These are phyloP conservation scores for Embiotoca jacksoni DNA, from an alignment of 2,113 vertebrate genomes.

Conservation along the genomic window DNA sequence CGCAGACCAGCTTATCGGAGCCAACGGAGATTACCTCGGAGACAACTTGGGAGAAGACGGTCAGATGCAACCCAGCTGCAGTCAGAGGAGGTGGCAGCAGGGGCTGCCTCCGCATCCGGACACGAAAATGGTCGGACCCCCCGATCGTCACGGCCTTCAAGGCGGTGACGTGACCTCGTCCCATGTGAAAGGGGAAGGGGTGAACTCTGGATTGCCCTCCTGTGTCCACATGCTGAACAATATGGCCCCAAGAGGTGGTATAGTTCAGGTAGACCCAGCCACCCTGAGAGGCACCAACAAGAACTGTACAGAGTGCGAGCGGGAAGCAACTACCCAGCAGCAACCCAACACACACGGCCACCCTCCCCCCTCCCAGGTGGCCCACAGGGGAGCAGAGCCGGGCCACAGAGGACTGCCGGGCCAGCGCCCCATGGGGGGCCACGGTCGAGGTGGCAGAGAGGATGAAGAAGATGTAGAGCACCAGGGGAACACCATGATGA, in stretches of 20 bases:
- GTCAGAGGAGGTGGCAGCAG: slow-evolving; percentile 79
- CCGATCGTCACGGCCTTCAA: slow-evolving; percentile 76
- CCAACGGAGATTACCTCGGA: slow-evolving; percentile 86
- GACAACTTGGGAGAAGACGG: slow-evolving; percentile 83
- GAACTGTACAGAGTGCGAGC: slow-evolving; percentile 81
- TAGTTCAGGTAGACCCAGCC: slow-evolving; percentile 91
- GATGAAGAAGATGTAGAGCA: slow-evolving; percentile 80
- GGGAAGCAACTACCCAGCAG: slow-evolving; percentile 75
- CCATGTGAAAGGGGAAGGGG: slow-evolving; percentile 81
- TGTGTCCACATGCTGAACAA: slow-evolving; percentile 84
- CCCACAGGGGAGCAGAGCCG: slow-evolving; percentile 70
- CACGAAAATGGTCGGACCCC: slow-evolving; percentile 80
- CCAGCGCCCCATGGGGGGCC: slow-evolving; percentile 72
- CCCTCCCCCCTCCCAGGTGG: slow-evolving; percentile 70
- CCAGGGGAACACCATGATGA: slow-evolving; percentile 79
- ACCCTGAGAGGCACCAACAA: slow-evolving; percentile 84
- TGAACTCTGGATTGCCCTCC: slow-evolving; percentile 73
- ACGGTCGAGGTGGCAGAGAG: slow-evolving; percentile 61
- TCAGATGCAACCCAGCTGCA: slow-evolving; percentile 84
- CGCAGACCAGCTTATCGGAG: slow-evolving; percentile 86
- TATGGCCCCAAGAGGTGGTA: slow-evolving; percentile 79
- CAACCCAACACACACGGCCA: slow-evolving; percentile 67
- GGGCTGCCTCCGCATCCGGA: slow-evolving; percentile 73
- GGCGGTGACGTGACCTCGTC: slow-evolving; percentile 63
- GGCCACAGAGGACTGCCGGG: slow-evolving; percentile 73